Base-by-base conservation (phyloP, 2,888 invertebrate species). In the Reticulitermes lucifugus region DNA sequence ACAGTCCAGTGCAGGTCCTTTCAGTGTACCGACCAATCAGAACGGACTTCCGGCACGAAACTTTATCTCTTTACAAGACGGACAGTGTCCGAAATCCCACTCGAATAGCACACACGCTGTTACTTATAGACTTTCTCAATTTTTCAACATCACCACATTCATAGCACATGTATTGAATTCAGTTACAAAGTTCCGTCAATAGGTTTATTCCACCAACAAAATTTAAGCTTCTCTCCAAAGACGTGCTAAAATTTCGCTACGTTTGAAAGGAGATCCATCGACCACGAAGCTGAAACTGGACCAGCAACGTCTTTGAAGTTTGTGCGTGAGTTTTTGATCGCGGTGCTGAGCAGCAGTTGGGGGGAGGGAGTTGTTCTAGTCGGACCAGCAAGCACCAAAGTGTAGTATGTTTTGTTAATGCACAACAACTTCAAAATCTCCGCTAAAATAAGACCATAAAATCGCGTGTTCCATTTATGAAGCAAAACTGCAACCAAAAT, bases 121-220 rank as follows among this genome's bases (percentile, higher is more conserved):
- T 55, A 55, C 55, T 55, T 55, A 14, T 2, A 18, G 55, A 55
- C 55, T 9, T 55, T 55, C 55, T 55, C 14, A 14, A 55, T 55
- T 55, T 55, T 55, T 55, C 55, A 55, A 12, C 14, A 55, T 55
- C 55, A 55, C 5, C 55, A 55, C 18, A 55, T 12, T 18, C 55
- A 18, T 14, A 55, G 55, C 12, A 55, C 55, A 18, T 55, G 55
- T 14, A 55, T 18, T 55, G 55, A 55, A 55, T 70, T 29, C 70
- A 1, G 25, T 29, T 29, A 70, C 70, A 25, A 25, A 70, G 70
- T 25, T 29, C 14, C 35, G 18, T 73, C 29, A 73, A 73, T 73
- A 73, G 29, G 21, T 70, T 70, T 29, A 70, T 70, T 70, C 70
- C 70, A 29, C 70, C 70, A 12, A 70, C 70, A 25, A 70, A 70